phyloP scores from a whole-genome alignment of 2,888 invertebrate species.

The Epinotia nisella region DNA sequence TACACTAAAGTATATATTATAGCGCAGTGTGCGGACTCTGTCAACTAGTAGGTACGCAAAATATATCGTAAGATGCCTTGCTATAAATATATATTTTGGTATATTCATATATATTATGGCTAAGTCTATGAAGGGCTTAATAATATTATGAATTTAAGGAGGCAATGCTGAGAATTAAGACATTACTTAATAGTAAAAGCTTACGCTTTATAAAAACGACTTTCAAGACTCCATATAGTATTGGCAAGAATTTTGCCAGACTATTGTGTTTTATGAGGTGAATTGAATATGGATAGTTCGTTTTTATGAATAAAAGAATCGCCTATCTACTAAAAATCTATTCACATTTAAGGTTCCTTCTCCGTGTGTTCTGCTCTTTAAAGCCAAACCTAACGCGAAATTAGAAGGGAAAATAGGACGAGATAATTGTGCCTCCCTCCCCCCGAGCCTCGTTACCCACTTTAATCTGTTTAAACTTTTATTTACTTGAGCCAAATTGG shows the following conservation, averaged over 20 bases:
- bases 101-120: too few species aligned
- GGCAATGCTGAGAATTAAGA: too few species aligned
- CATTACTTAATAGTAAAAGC: background rate
- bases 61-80: too few species aligned
- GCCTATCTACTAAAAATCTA: background rate
- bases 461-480: constrained; percentile 83
- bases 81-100: too few species aligned
- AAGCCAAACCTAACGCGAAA: constrained; percentile 71
- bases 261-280: too few species aligned
- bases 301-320: too few species aligned
- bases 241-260: background rate
- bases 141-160: too few species aligned
- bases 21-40: too few species aligned
- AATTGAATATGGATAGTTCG: too few species aligned
- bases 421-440: constrained; percentile 74
- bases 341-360: background rate
- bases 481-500: constrained; percentile 77
- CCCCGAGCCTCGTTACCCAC: constrained; percentile 66
- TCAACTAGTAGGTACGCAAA: too few species aligned
- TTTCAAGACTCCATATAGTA: background rate
- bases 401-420: constrained; percentile 82
- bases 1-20: too few species aligned
- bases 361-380: constrained; percentile 21
- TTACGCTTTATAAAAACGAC: background rate
- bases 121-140: too few species aligned